Base-by-base conservation (phyloP, 1,140 invertebrate species). In the Drosophila sechellia region DNA sequence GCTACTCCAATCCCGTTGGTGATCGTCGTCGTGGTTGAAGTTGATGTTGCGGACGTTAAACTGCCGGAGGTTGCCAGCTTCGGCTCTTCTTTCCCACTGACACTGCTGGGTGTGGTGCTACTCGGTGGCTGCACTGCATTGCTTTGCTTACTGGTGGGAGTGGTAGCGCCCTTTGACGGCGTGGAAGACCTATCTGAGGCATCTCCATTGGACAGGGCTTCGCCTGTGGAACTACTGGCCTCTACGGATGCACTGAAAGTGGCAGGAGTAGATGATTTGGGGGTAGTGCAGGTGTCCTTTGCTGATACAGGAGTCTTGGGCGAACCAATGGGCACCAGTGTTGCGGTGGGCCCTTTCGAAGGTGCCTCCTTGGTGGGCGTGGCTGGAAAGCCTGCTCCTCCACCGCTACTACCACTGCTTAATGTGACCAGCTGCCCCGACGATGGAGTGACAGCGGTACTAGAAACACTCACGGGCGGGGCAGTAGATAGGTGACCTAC, bases 251-350 rank as follows among this genome's bases (percentile, higher is more conserved):
- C 60, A 43, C 65, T 70, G 13, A 15, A 50, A 15, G 43, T 40
- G 35, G 40, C 49, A n/a, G 53, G 13, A 10, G 61, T 48, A 8
- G 45, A 25, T 27, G 63, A 55, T 3, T 52, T 69, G 13, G 53
- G 35, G 20, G 71, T 74, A 13, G 35, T 25, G 63, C 48, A 53
- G 25, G n/a, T 55, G 31, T 72, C 54, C 35, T 68, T 79, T 0
- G 43, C 43, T 10, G 27, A n/a, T 6, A 15, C 39, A 15, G 49
- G 42, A n/a, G 72, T 20, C 48, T 77, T 22, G 3, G 79, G 70
- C 20, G 84, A 71, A 6, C 66, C 93, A 85, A 73, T 93, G 68
- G 77, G 93, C 92, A 79, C 93, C 91, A 91, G 59, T 89, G 92
- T 74, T 90, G 91, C 39, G 79, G 90, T 39, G 84, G 78, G 25